These are phyloP conservation scores for Neodiprion virginianus DNA, from an alignment of 1,140 invertebrate genomes.

Conservation along the genomic window DNA sequence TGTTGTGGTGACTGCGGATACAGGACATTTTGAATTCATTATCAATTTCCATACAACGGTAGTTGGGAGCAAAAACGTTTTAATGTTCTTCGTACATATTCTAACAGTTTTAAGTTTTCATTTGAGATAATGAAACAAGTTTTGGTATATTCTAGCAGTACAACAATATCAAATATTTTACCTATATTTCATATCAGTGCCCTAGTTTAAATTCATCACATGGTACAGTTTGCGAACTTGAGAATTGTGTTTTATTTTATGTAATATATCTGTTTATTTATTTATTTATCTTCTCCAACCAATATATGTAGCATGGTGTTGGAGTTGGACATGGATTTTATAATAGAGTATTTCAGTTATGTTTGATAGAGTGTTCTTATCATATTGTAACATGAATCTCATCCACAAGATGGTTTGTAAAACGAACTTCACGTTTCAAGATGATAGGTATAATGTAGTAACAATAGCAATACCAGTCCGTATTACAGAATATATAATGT, in stretches of 20 bases:
- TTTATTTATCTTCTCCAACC: neutral
- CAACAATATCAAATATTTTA: neutral
- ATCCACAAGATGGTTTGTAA: neutral
- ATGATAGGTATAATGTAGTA: neutral
- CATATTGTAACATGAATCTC: neutral
- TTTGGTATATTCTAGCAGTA: neutral
- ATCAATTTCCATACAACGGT: too few relatives aligned
- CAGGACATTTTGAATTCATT: too few relatives aligned
- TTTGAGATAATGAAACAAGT: neutral
- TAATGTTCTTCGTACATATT: neutral
- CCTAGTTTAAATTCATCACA: slow-evolving; percentile 8
- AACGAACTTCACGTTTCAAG: neutral
- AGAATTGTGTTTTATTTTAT: slow-evolving; percentile 23
- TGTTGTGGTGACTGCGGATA: too few relatives aligned
- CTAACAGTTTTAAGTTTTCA: neutral
- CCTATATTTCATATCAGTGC: slow-evolving; percentile 5
- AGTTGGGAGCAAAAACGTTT: neutral
- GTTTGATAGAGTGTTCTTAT: neutral
- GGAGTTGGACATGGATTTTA: slow-evolving; percentile 2
- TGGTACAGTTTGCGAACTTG: slow-evolving; percentile 7
- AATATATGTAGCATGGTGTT: slow-evolving; percentile 1
- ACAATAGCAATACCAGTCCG: neutral
- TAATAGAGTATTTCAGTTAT: neutral
- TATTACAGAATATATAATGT: neutral
- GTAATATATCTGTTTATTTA: neutral